Percentiles rank a stretch among this genome's conserved stretches.
Evolutionary conservation across 2,888 invertebrate species (phyloP).

Genomic region (Tinea trinotella): DNA sequence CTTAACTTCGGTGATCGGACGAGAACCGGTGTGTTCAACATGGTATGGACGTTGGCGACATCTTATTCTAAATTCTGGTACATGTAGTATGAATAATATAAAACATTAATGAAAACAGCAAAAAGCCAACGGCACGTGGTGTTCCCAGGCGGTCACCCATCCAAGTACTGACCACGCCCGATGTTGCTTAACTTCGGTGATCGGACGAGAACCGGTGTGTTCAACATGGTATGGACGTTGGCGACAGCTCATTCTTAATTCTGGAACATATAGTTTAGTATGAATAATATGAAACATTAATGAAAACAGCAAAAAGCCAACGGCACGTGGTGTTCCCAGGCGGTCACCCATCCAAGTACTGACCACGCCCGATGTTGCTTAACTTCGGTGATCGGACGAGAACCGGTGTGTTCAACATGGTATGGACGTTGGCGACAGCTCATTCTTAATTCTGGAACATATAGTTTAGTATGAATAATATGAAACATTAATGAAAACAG

Average conservation of each 20-base stretch:
- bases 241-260: too few species aligned
- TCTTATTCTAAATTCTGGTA: too few species aligned
- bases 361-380: conserved; percentile 30
- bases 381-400: conserved; percentile 32
- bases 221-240: conserved; percentile 40
- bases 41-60: conserved; percentile 40
- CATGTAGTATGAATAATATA: too few species aligned
- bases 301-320: conserved; percentile 29
- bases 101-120: too few species aligned
- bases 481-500: too few species aligned
- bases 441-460: too few species aligned
- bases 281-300: too few species aligned
- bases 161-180: conserved; percentile 31
- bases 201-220: conserved; percentile 35
- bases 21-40: conserved; percentile 37
- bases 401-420: conserved; percentile 38
- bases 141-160: conserved; percentile 32
- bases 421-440: conserved; percentile 40
- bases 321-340: conserved; percentile 30
- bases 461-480: too few species aligned
- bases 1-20: conserved; percentile 32
- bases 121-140: conserved; percentile 29
- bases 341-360: conserved; percentile 32
- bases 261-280: too few species aligned
- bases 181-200: conserved; percentile 32